A percentile compares a stretch with the other conserved stretches of the same genome.
These are phyloP conservation scores for Microctenopoma stevenorrisi DNA, from an alignment of 2,797 vertebrate genomes.

Conservation along the genomic window DNA sequence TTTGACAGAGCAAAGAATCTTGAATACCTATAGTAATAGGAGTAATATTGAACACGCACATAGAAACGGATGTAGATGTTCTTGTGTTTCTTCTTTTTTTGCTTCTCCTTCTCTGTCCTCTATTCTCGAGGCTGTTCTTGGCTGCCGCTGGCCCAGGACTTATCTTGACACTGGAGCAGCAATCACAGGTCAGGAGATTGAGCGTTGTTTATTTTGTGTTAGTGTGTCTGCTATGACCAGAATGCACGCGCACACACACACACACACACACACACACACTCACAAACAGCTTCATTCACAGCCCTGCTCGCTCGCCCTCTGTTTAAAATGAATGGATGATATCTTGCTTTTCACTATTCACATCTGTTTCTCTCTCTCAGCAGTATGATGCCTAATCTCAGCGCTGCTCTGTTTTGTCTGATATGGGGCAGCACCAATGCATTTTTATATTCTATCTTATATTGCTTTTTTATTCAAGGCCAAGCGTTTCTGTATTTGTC, in stretches of 20 bases:
- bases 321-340: conserved; percentile 85
- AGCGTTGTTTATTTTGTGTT: conserved; percentile 84
- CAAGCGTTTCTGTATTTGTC: conserved; percentile 37
- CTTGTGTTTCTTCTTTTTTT: conserved; percentile 23
- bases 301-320: conserved; percentile 68
- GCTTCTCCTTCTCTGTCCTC: conserved; percentile 43
- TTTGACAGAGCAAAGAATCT: too few relatives aligned
- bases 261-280: conserved; percentile 23
- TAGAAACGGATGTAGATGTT: background rate
- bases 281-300: conserved; percentile 53
- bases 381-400: conserved; percentile 72
- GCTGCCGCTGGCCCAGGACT: conserved; percentile 74
- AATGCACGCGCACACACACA: conserved; percentile 60
- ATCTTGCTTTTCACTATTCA: conserved; percentile 78
- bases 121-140: conserved; percentile 59
- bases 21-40: too few relatives aligned
- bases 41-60: background rate
- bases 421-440: conserved; percentile 74
- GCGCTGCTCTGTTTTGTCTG: conserved; percentile 71
- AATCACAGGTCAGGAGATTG: conserved; percentile 80
- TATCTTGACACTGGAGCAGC: conserved; percentile 84
- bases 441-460: conserved; percentile 79
- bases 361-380: conserved; percentile 69
- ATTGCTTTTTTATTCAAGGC: conserved; percentile 74
- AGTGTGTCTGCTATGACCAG: conserved; percentile 73